Evolutionary conservation across 1,140 invertebrate genomes (phyloP), one percentile per base, ranked within the genome.

Genomic region (Nomia melanderi): DNA sequence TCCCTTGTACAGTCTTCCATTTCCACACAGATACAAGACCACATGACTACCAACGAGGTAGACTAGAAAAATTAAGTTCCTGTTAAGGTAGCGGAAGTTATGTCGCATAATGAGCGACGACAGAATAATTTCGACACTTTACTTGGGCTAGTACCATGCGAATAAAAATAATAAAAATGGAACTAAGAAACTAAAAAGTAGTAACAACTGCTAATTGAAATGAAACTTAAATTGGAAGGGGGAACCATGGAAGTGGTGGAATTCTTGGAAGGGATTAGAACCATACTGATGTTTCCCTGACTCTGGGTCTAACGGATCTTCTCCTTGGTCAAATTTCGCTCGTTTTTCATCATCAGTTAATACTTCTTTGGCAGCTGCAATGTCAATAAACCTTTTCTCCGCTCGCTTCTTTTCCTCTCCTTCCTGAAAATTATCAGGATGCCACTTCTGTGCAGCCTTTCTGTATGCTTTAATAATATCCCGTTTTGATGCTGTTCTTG

Each of bases 371-470:
- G 99, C 99, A 54, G 98, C 97, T 17, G 99, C 99, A 87, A 99
- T 98, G 90, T 99, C 98, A 78, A 99, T 99, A 88, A 99, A 99
- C 92, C 97, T 99, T 90, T 99, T 99, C 90, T 99, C 97, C 0
- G 99, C 99, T 39, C 95, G 93, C 89, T 98, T 98, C 92, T 99
- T 99, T 84, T 98, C 97, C 65, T 98, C 96, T 8, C 95, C 96
- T 77, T 95, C 94, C 81, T 96, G 95, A 90, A 96, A 99, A 92
- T 98, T 98, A 92, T 99, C 99, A 0, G 99, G 99, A 94, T 99
- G 99, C 98, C 98, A 99, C 91, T 99, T 97, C 91, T 98, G 97
- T 20, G 99, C 99, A 66, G 98, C 94, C 94, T 99, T 99, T 80
- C 98, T 95, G 92, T 99, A 99, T 8, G 98, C 98, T 94, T 99